Percentiles rank a stretch among this genome's conserved stretches.
Conservation (phyloP, 2,113 vertebrate species). For the Trochalopteron elliotii region DNA sequence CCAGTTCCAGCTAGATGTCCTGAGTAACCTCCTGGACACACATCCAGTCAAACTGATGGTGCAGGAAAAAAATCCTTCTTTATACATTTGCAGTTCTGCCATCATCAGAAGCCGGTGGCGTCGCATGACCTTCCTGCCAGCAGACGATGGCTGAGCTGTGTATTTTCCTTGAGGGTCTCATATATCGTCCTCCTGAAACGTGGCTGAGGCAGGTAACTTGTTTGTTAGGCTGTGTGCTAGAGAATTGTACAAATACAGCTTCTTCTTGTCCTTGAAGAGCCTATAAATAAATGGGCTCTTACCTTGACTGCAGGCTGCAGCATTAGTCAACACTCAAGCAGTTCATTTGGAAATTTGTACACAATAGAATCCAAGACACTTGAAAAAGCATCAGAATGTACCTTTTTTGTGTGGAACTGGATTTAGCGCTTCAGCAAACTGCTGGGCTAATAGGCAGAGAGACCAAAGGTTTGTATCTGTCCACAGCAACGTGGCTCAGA, state of each 20-base stretch:
- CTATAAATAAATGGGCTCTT: conserved; percentile 67
- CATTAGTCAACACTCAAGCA: conserved; percentile 66
- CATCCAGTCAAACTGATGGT: not conserved
- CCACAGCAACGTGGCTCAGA: accelerated
- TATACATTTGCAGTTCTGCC: not conserved
- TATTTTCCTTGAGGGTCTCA: conserved; percentile 34
- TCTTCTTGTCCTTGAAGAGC: conserved; percentile 65
- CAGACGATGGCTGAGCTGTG: not conserved
- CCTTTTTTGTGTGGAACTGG: not conserved
- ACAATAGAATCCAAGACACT: conserved; percentile 53
- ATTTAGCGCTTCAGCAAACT: conserved; percentile 11
- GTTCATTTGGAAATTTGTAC: conserved; percentile 68
- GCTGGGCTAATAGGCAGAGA: not conserved
- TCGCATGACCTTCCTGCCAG: conserved; percentile 7
- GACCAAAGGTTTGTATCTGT: not conserved
- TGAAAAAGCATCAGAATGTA: conserved; percentile 47
- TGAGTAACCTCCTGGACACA: not conserved
- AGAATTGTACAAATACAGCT: conserved; percentile 63
- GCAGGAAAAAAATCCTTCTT: not conserved
- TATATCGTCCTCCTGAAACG: not conserved
- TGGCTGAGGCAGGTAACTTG: not conserved
- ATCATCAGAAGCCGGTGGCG: not conserved
- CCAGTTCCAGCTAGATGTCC: not conserved
- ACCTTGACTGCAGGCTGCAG: conserved; percentile 61
- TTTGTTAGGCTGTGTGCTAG: conserved; percentile 42